Percentiles rank a stretch among this genome's conserved stretches.
phyloP scores from a whole-genome alignment of 2,888 invertebrate genomes.

The Meandrusa payeni region DNA sequence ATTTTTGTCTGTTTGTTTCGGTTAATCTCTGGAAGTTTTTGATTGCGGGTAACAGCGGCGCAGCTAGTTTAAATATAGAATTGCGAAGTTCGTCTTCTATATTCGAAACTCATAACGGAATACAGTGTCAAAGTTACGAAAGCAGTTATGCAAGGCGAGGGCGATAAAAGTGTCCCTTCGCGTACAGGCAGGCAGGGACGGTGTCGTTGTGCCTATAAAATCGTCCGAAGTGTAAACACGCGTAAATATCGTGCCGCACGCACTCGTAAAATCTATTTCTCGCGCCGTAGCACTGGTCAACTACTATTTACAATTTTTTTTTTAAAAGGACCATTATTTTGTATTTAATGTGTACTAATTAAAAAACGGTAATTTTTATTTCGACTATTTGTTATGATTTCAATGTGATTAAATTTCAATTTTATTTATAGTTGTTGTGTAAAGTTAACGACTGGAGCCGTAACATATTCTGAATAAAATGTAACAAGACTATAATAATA shows the following conservation, averaged over 20 bases:
- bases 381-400: slow-evolving; percentile 1
- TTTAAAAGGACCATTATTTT: slow-evolving; percentile 36
- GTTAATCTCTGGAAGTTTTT: too few relatives aligned
- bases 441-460: too few relatives aligned
- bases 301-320: slow-evolving; percentile 49
- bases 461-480: too few relatives aligned
- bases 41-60: too few relatives aligned
- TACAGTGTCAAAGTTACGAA: neutral
- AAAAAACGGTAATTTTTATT: slow-evolving; percentile 12
- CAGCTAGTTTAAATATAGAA: too few relatives aligned
- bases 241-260: slow-evolving; percentile 74
- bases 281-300: slow-evolving; percentile 53
- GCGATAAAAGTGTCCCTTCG: slow-evolving; percentile 45
- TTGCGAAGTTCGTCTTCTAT: too few relatives aligned
- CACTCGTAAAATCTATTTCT: slow-evolving; percentile 79
- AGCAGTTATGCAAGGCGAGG: slow-evolving; percentile 25
- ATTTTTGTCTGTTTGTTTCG: too few relatives aligned
- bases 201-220: slow-evolving; percentile 79
- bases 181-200: slow-evolving; percentile 46
- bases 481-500: too few relatives aligned
- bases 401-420: slow-evolving; percentile 6
- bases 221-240: slow-evolving; percentile 74
- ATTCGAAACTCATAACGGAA: too few relatives aligned
- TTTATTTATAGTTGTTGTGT: too few relatives aligned
- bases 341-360: slow-evolving; percentile 19